A percentile compares a stretch with the other conserved stretches of the same genome.
These are phyloP conservation scores for Eurytemora carolleeae DNA, from an alignment of 1,140 invertebrate species.

Conservation along the genomic window DNA sequence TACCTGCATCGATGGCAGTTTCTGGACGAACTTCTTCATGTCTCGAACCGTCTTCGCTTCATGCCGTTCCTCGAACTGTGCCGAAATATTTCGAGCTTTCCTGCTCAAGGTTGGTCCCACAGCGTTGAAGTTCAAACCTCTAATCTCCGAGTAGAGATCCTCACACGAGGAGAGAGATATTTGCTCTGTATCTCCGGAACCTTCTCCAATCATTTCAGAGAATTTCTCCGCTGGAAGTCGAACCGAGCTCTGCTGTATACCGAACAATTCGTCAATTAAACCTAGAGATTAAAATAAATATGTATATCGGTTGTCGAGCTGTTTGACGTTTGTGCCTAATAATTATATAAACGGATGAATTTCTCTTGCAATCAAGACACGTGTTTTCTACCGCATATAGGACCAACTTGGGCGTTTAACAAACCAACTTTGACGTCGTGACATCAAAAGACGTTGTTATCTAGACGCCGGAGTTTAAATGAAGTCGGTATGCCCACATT, in stretches of 20 bases:
- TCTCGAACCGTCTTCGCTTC: constrained; percentile 70
- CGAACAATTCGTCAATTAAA: constrained; percentile 75
- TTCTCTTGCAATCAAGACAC: no score
- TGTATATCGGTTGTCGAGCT: no score
- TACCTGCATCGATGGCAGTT: constrained; percentile 50
- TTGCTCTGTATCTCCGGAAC: constrained; percentile 43
- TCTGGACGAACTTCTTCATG: constrained; percentile 79
- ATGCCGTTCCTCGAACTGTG: constrained; percentile 64
- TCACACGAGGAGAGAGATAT: constrained; percentile 75
- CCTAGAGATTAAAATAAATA: no score
- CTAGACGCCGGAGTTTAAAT: no score
- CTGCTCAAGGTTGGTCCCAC: constrained; percentile 62
- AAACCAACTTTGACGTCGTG: no score
- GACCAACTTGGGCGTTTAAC: no score
- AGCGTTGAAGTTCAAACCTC: constrained; percentile 84
- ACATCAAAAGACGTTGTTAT: no score
- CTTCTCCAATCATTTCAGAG: constrained; percentile 24
- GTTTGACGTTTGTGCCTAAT: no score
- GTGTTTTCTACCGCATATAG: no score
- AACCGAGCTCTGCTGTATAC: constrained; percentile 50
- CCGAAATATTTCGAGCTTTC: constrained; percentile 66
- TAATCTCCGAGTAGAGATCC: constrained; percentile 63
- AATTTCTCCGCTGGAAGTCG: constrained; percentile 67
- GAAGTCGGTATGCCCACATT: no score
- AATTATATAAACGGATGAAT: no score